These are phyloP conservation scores for Bostrychus sinensis DNA, from an alignment of 2,113 vertebrate genomes.

Conservation along the genomic window DNA sequence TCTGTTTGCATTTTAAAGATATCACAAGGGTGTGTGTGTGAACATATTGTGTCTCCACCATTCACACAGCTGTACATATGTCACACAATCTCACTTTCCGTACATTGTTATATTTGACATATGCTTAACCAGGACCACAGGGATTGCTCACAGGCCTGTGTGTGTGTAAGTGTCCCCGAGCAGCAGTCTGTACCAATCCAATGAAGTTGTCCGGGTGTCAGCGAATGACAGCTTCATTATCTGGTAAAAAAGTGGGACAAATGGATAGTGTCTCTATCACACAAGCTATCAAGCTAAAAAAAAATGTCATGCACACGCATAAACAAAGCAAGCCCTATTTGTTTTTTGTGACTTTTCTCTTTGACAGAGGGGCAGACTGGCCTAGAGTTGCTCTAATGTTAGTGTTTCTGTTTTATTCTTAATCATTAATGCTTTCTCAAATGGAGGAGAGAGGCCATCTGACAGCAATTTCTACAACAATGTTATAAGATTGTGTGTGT, in stretches of 20 bases:
- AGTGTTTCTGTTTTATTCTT: neutral
- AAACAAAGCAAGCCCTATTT: conserved; percentile 11
- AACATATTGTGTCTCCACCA: conserved; percentile 57
- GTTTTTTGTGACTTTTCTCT: conserved; percentile 20
- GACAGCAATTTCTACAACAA: neutral
- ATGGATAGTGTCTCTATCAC: conserved; percentile 98
- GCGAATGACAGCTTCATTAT: conserved; percentile 99
- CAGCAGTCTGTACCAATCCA: conserved; percentile 85
- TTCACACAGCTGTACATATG: conserved; percentile 67
- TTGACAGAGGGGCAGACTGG: conserved; percentile 4
- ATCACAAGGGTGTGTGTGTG: conserved; percentile 29
- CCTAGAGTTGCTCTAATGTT: neutral
- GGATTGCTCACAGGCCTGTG: conserved; percentile 44
- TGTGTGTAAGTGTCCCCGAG: conserved; percentile 47
- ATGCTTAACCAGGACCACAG: conserved; percentile 72
- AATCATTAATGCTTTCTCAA: neutral
- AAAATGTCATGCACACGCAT: conserved; percentile 37
- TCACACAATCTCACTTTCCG: conserved; percentile 71
- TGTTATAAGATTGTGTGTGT: neutral
- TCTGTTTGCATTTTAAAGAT: conserved; percentile 73
- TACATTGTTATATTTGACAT: conserved; percentile 79
- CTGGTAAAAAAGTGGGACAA: conserved; percentile 99
- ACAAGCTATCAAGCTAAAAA: conserved; percentile 68
- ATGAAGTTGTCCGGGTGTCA: conserved; percentile 94
- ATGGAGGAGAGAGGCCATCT: neutral